A percentile compares a stretch with the other conserved stretches of the same genome.
phyloP scores from a whole-genome alignment of 1,140 invertebrate species.

The fruit fly (Drosophila melanogaster) region Release_6_plus_ISO1_MT NT_033777.3:13429501-13430000 shows the following conservation, averaged over 20 bases:
- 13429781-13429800: slow-evolving; percentile 26
- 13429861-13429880: slow-evolving; percentile 57
- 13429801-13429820: slow-evolving; percentile 4
- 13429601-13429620: slow-evolving; percentile 90
- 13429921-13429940: not conserved
- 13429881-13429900: slow-evolving; percentile 23
- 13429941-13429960: no score
- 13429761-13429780: slow-evolving; percentile 84
- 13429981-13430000: not conserved
- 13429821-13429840: slow-evolving; percentile 26
- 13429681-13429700: slow-evolving; percentile 92
- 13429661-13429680: slow-evolving; percentile 88
- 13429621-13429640: slow-evolving; percentile 93
- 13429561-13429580: slow-evolving; percentile 69
- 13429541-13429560: slow-evolving; percentile 75
- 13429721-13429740: slow-evolving; percentile 78
- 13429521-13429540: slow-evolving; percentile 49
- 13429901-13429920: slow-evolving; percentile 12
- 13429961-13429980: not conserved
- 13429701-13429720: slow-evolving; percentile 84
- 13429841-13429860: slow-evolving; percentile 42
- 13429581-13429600: slow-evolving; percentile 58
- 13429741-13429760: slow-evolving; percentile 84
- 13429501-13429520: slow-evolving; percentile 54
- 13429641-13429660: slow-evolving; percentile 88